Evolutionary conservation across 2,113 vertebrate species (phyloP).

Genomic region (Dicaeum eximium): DNA sequence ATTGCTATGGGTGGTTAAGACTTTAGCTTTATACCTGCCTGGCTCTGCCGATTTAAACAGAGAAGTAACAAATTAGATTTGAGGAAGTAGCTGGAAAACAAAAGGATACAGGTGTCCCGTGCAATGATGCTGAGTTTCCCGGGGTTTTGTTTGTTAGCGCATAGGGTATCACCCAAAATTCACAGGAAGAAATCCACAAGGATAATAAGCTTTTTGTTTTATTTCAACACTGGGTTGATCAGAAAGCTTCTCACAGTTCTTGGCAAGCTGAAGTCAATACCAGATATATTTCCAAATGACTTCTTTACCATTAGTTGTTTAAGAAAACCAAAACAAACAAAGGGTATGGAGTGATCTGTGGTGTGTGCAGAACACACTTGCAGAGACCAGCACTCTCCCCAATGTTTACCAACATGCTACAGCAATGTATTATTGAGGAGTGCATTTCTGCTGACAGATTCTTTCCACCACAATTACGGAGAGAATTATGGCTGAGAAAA

Average conservation of each 20-base stretch:
- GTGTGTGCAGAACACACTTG: background rate
- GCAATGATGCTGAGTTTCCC: background rate
- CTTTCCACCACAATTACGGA: slow-evolving; percentile 59
- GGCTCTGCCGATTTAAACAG: background rate
- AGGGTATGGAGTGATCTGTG: background rate
- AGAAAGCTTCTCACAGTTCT: background rate
- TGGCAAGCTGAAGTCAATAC: background rate
- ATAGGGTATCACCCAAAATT: background rate
- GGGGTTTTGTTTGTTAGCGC: background rate
- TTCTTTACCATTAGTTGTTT: background rate
- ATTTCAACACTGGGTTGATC: background rate
- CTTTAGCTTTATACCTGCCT: background rate
- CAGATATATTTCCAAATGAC: background rate
- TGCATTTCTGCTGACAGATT: slow-evolving; percentile 54
- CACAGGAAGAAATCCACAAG: background rate
- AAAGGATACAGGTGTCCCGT: background rate
- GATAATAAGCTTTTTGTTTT: background rate
- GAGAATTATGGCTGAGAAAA: slow-evolving; percentile 53
- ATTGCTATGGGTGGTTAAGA: slow-evolving; percentile 2
- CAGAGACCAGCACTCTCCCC: background rate
- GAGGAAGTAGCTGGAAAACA: background rate
- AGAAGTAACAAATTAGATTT: background rate
- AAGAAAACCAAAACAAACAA: background rate
- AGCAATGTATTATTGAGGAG: slow-evolving; percentile 36
- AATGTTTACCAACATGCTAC: background rate